phyloP scores from a whole-genome alignment of 2,888 invertebrate species.

The Choreutis nemorana region DNA sequence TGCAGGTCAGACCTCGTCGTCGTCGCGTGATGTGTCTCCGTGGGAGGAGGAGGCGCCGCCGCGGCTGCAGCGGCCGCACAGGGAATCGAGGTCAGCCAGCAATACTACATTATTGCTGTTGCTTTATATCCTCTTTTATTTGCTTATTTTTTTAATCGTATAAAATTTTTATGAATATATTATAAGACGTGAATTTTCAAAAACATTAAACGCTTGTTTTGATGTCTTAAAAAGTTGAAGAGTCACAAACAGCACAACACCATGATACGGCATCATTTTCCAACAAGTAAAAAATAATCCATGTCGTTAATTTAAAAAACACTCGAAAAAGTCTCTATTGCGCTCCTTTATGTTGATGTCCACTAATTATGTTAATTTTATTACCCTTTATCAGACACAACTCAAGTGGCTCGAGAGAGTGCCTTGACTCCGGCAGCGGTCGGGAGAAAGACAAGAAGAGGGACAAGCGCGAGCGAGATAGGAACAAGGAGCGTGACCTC shows the following conservation, averaged over 20 bases:
- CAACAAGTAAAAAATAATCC: no score
- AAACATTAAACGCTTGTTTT: no score
- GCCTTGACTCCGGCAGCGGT: slow-evolving; percentile 59
- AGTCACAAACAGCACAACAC: no score
- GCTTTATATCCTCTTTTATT: not conserved
- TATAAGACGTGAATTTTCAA: not conserved
- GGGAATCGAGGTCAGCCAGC: slow-evolving; percentile 33
- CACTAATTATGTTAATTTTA: no score
- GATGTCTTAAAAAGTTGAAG: no score
- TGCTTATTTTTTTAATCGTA: slow-evolving; percentile 1
- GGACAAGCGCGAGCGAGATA: slow-evolving; percentile 45
- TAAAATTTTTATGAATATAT: no score
- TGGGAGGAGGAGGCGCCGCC: slow-evolving; percentile 78
- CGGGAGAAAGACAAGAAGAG: slow-evolving; percentile 49
- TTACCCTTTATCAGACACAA: no score
- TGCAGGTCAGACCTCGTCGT: slow-evolving; percentile 72
- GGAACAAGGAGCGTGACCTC: slow-evolving; percentile 45
- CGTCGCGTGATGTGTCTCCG: slow-evolving; percentile 79
- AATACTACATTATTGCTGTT: no score
- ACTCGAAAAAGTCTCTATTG: no score
- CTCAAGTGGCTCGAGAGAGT: slow-evolving; percentile 55
- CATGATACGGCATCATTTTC: no score
- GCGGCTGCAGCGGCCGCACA: slow-evolving; percentile 31
- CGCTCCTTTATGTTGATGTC: no score
- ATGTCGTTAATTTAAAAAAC: no score